Percentiles rank a stretch among this genome's conserved stretches.
phyloP scores from a whole-genome alignment of 2,888 invertebrate species.

The Diplolepis rosae region DNA sequence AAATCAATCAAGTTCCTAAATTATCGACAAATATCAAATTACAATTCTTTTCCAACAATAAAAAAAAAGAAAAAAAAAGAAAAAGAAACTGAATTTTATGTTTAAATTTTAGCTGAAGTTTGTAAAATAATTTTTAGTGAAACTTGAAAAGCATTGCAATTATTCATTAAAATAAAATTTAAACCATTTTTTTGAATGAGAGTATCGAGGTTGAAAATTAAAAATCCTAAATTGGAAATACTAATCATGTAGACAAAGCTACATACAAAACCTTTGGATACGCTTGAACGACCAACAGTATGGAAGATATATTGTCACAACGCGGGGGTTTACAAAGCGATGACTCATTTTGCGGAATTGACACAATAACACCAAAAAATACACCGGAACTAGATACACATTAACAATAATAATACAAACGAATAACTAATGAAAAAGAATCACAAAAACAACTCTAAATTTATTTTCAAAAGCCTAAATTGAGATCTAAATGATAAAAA shows the following conservation, averaged over 20 bases:
- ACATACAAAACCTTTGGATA: constrained; percentile 22
- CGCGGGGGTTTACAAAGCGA: constrained; percentile 37
- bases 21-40: not conserved
- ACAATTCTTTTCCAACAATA: not conserved
- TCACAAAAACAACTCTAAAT: not conserved
- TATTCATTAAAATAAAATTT: not conserved
- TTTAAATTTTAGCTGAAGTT: no score
- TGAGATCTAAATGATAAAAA: no score
- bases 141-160: not conserved
- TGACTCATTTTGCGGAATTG: constrained; percentile 40
- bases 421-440: not conserved
- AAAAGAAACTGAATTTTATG: no score
- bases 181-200: not conserved
- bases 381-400: constrained; percentile 30
- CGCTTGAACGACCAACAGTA: constrained; percentile 21
- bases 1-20: not conserved
- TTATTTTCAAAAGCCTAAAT: no score
- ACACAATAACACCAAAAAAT: constrained; percentile 35
- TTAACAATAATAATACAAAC: no score
- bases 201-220: no score
- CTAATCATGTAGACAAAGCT: not conserved
- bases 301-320: constrained; percentile 31
- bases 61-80: no score
- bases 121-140: no score
- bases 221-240: not conserved